Evolutionary conservation across 2,113 vertebrate species (phyloP), one percentile per base, ranked within the genome.

Genomic region (Oreochromis niloticus): DNA sequence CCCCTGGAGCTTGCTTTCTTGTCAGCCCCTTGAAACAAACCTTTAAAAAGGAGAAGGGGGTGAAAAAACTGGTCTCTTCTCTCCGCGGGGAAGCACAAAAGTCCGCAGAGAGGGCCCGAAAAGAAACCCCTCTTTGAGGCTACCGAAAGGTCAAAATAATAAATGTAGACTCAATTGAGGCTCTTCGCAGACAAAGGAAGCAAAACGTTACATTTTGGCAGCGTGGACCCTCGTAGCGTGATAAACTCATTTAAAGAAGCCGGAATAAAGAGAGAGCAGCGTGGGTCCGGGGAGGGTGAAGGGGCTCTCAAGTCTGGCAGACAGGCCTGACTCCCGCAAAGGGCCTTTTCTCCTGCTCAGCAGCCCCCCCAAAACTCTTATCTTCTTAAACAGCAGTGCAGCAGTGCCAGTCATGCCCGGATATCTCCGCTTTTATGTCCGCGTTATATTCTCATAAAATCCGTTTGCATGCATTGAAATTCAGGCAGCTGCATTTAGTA

Each of bases 121-220:
- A 94, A 94, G 93, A 91, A 88, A 92, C 92, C 92, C 90, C 85
- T 91, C 95, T 97, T 96, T 96, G 96, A 96, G 95, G 95, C 95
- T 93, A 94, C 94, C 93, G 93, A 96, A 96, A 97, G 97, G 97
- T 97, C 97, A 97, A 97, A 97, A 97, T 97, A 97, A 97, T 97
- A 97, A 97, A 97, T 97, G 97, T 97, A 97, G 96, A 95, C 96
- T 95, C 96, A 96, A 97, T 96, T 97, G 97, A 97, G 96, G 95
- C 93, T 95, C 96, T 95, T 89, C 80, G 32, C 85, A 41, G 89
- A 97, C 96, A 97, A 97, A 96, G 88, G 93, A 91, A 94, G 96
- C 96, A 96, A 97, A 97, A 97, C 95, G 95, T 95, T 97, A 97
- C 96, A 97, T 95, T 96, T 94, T 95, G 95, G 96, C 96, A 94